Conservation (phyloP, 2,113 vertebrate species). For the Gallinago media region DNA sequence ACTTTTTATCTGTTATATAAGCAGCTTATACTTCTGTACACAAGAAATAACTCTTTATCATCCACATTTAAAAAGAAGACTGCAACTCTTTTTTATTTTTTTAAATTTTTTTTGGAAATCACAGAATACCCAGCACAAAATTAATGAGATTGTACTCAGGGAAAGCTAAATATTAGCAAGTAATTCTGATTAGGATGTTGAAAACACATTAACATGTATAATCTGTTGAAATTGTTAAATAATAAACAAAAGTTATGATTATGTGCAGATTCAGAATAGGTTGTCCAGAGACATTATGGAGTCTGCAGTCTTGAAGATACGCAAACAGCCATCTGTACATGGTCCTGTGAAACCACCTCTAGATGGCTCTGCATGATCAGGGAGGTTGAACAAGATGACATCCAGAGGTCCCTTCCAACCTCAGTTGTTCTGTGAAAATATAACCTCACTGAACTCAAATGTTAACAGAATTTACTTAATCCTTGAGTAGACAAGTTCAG, state of each 20-base stretch:
- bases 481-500: not conserved
- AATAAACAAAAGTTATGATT: not conserved
- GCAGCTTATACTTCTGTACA: not conserved
- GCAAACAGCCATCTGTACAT: not conserved
- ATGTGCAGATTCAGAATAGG: not conserved
- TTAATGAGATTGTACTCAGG: not conserved
- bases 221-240: not conserved
- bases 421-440: not conserved
- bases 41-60: not conserved
- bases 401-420: not conserved
- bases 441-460: not conserved
- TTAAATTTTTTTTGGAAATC: not conserved
- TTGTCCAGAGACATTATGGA: not conserved
- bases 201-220: not conserved
- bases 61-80: not conserved
- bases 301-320: too few species aligned
- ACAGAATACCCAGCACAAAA: not conserved
- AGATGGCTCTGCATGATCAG: not conserved
- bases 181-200: not conserved
- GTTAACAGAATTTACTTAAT: not conserved
- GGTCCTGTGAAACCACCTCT: not conserved
- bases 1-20: not conserved
- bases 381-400: not conserved
- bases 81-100: not conserved
- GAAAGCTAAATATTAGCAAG: not conserved